phyloP scores from a whole-genome alignment of 2,888 invertebrate species.

The Plagodis pulveraria region DNA sequence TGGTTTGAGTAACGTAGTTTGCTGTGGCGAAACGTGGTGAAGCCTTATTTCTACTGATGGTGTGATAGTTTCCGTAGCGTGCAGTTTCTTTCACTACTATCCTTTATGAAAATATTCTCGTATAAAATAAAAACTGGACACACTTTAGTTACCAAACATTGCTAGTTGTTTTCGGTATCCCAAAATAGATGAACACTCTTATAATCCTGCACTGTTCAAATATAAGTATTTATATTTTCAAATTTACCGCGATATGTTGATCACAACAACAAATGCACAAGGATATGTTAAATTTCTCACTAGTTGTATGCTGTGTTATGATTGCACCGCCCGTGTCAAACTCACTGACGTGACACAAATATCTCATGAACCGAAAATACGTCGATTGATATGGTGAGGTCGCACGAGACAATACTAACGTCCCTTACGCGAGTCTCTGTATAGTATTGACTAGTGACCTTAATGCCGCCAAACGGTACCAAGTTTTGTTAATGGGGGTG shows the following conservation, averaged over 20 bases:
- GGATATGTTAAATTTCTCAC: conserved; percentile 49
- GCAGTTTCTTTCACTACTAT: conserved; percentile 8
- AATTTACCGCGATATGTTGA: conserved; percentile 48
- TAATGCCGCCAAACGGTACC: conserved; percentile 61
- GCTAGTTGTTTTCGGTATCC: not conserved
- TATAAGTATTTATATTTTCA: conserved; percentile 32
- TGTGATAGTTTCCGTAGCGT: conserved; percentile 29
- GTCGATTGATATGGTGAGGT: conserved; percentile 16
- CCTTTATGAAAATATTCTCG: conserved; percentile 30
- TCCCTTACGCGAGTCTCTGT: conserved; percentile 34
- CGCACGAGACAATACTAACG: conserved; percentile 29
- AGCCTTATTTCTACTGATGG: conserved; percentile 50
- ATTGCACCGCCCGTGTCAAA: conserved; percentile 44
- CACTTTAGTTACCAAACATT: conserved; percentile 17
- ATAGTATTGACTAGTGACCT: conserved; percentile 60
- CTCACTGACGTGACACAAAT: conserved; percentile 48
- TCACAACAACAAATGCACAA: conserved; percentile 56
- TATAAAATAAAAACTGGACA: conserved; percentile 22
- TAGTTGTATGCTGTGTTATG: conserved; percentile 39
- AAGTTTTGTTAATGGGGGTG: conserved; percentile 72
- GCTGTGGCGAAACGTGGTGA: conserved; percentile 82
- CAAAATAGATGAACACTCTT: conserved; percentile 15
- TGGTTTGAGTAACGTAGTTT: conserved; percentile 78
- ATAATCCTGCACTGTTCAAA: conserved; percentile 22
- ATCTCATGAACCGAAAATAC: conserved; percentile 39